Percentiles rank a stretch among this genome's conserved stretches.
Conservation (phyloP, 1,140 invertebrate species). For the Diplogasteroides magnus region DNA sequence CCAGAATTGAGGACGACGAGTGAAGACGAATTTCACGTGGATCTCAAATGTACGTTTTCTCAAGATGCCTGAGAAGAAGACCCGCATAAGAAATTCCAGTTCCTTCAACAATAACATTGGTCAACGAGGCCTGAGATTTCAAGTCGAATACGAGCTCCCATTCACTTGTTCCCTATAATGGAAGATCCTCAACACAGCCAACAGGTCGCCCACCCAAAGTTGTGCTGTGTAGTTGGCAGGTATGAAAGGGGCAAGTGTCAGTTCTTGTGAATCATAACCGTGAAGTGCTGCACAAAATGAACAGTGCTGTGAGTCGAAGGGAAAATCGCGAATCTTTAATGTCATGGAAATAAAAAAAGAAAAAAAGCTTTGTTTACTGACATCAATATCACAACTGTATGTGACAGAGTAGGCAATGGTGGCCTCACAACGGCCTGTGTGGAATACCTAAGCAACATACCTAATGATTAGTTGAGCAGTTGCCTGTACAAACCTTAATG, state of each 20-base stretch:
- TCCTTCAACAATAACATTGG: background rate
- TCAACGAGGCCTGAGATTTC: background rate
- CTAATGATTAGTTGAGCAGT: background rate
- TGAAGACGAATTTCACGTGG: background rate
- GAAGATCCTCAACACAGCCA: no score
- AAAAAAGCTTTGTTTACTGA: background rate
- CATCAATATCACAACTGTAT: background rate
- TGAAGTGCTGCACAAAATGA: background rate
- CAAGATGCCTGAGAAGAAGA: no score
- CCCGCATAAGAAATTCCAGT: background rate
- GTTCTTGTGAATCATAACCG: background rate
- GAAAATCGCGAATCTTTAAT: background rate
- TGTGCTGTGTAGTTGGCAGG: background rate
- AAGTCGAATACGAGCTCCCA: background rate
- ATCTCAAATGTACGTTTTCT: background rate
- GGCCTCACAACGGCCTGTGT: no score
- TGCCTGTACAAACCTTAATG: background rate
- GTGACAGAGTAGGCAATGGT: background rate
- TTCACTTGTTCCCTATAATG: background rate
- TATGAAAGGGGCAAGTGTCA: background rate
- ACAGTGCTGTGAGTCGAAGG: background rate
- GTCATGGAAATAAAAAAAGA: background rate
- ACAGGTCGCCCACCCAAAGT: background rate
- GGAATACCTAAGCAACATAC: no score
- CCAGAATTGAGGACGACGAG: conserved; percentile 1